A percentile compares a stretch with the other conserved stretches of the same genome.
phyloP scores from a whole-genome alignment of 1,140 invertebrate species.

The Mizuhopecten yessoensis region DNA sequence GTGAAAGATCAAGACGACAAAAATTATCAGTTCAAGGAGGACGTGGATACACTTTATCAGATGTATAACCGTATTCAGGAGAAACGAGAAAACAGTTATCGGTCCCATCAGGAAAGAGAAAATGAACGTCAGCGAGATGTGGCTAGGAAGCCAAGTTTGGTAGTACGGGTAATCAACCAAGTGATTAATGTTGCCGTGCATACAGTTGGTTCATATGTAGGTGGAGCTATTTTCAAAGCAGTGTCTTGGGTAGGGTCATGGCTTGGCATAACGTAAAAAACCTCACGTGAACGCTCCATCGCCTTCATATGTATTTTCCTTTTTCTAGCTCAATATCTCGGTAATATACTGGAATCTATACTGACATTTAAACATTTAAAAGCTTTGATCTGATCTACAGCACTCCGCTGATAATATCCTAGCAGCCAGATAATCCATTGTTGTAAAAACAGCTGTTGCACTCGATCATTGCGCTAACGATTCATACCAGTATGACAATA shows the following conservation, averaged over 20 bases:
- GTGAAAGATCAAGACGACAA: background rate
- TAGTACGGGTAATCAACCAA: background rate
- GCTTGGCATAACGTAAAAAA: background rate
- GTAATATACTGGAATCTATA: too few species aligned
- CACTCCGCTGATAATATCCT: too few species aligned
- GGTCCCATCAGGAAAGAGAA: background rate
- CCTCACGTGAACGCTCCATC: too few species aligned
- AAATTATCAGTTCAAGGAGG: background rate
- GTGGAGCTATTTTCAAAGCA: background rate
- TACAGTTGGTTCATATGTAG: background rate
- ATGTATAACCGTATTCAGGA: background rate
- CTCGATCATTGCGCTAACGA: too few species aligned
- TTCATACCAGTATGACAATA: too few species aligned
- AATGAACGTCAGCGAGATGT: background rate
- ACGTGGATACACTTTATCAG: background rate
- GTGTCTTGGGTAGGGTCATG: background rate
- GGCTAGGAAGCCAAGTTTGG: background rate
- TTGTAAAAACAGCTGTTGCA: too few species aligned
- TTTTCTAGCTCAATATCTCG: too few species aligned
- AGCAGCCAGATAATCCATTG: too few species aligned
- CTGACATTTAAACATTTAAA: too few species aligned
- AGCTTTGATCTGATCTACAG: too few species aligned
- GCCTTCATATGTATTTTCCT: too few species aligned
- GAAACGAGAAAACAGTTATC: background rate
- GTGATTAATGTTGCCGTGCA: background rate